Evolutionary conservation across 2,888 invertebrate species (phyloP), one percentile per base, ranked within the genome.

Genomic region (Shargacucullia verbasci): DNA sequence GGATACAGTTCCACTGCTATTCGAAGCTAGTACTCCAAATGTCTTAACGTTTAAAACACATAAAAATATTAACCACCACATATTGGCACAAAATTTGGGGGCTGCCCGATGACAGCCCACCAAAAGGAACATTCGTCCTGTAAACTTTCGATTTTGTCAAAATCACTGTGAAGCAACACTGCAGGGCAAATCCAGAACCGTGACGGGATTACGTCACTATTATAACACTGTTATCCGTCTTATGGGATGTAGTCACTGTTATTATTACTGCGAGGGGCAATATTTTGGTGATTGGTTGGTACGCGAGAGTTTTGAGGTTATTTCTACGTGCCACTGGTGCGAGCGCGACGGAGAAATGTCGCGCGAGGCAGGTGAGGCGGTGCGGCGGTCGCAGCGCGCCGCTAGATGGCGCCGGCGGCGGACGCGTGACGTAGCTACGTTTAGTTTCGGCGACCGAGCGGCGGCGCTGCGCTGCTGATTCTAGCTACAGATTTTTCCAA

Each of bases 21-120:
- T 89, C 29, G 87, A 83, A 68, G 91, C 90, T 52, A 86, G 77
- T 58, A 89, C 91, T 84, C 85, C 90, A 78, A 89, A 87, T 73
- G 89, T 86, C 83, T 91, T 88, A 73, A 86, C 78, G 79, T 88
- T 91, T 65, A 92, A 74, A 79, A 90, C 91, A 93, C 93, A 92
- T 71, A 94, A 80, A 81, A 93, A 84, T 82, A 92, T 79, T 85
- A 91, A 92, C 91, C 91, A 94, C 94, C 93, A 94, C 94, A 94
- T 94, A 83, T 82, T 93, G 88, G 84, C 88, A 92, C 91, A 84
- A 81, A 85, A 90, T 90, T 92, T 90, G 87, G 90, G 92, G 94
- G 93, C 93, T 93, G 94, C 88, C 93, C 85, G 82, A 80, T 83
- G 92, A 94, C 94, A 94, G 93, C 94, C 94, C 94, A 88, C 91